Evolutionary conservation across 2,888 invertebrate genomes (phyloP).

Genomic region (Hemithea aestivaria): DNA sequence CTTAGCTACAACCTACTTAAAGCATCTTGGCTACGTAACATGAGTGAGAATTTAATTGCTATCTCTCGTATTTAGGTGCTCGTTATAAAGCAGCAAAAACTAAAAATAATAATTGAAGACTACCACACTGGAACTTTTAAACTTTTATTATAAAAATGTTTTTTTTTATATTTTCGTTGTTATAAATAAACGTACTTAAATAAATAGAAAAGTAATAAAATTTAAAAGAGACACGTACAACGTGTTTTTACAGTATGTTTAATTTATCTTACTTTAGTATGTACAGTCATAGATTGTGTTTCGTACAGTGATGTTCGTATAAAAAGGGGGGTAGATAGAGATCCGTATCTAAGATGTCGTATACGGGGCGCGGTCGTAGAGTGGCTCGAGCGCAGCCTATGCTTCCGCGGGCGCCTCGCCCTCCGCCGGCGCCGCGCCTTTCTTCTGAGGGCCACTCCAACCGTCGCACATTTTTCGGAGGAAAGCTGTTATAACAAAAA

Average conservation of each 20-base stretch:
- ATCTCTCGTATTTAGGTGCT: background rate
- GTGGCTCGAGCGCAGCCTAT: slow-evolving; percentile 29
- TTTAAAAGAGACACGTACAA: slow-evolving; percentile 74
- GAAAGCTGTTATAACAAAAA: slow-evolving; percentile 82
- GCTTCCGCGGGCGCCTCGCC: slow-evolving; percentile 24
- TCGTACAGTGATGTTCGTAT: slow-evolving; percentile 70
- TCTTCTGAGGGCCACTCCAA: slow-evolving; percentile 47
- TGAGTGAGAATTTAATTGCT: no score
- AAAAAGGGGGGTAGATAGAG: slow-evolving; percentile 56
- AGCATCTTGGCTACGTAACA: no score
- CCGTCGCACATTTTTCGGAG: slow-evolving; percentile 91
- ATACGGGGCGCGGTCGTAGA: slow-evolving; percentile 50
- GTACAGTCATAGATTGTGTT: slow-evolving; percentile 68
- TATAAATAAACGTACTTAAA: slow-evolving; percentile 76
- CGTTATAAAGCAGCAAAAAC: slow-evolving; percentile 1
- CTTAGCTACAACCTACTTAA: no score
- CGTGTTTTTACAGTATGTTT: slow-evolving; percentile 73
- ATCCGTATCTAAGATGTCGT: slow-evolving; percentile 64
- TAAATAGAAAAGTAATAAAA: slow-evolving; percentile 65
- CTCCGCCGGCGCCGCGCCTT: slow-evolving; percentile 25
- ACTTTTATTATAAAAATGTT: slow-evolving; percentile 76
- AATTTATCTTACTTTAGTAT: slow-evolving; percentile 76
- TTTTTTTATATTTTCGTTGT: slow-evolving; percentile 68
- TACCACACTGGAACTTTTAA: slow-evolving; percentile 62
- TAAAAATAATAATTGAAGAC: slow-evolving; percentile 45